Conservation (phyloP, 2,888 invertebrate genomes). For the Synanthedon formicaeformis region DNA sequence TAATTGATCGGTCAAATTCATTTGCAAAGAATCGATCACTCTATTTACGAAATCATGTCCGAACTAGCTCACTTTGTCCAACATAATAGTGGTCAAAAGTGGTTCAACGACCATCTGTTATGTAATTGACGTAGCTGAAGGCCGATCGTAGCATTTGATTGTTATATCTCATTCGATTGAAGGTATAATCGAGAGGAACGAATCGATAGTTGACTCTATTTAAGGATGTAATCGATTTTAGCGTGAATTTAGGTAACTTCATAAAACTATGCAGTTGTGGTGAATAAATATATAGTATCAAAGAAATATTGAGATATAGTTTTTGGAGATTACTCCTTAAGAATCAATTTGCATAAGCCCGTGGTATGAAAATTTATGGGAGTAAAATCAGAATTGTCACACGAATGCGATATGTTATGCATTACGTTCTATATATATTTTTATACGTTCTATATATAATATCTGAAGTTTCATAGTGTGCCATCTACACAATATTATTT, state of each 20-base stretch:
- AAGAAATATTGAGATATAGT: too few relatives aligned
- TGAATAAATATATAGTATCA: too few relatives aligned
- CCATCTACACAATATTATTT: too few relatives aligned
- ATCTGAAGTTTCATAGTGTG: too few relatives aligned
- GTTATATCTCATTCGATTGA: constrained; percentile 16
- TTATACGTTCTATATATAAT: too few relatives aligned
- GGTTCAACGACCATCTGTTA: constrained; percentile 22
- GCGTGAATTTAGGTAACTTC: constrained; percentile 8
- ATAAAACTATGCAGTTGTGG: too few relatives aligned
- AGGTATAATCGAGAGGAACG: constrained; percentile 23
- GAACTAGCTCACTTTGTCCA: constrained; percentile 16
- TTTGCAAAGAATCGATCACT: not conserved
- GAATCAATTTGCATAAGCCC: too few relatives aligned
- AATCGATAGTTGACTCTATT: constrained; percentile 22
- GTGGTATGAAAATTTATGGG: too few relatives aligned
- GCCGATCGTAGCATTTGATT: constrained; percentile 18
- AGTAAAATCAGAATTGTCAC: too few relatives aligned
- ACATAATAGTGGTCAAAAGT: constrained; percentile 16
- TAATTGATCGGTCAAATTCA: constrained; percentile 21
- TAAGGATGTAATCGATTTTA: constrained; percentile 13
- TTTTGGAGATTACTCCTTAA: too few relatives aligned
- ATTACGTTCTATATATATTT: too few relatives aligned
- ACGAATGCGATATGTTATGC: too few relatives aligned
- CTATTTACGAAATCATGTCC: constrained; percentile 23
- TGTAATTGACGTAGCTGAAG: constrained; percentile 25